phyloP scores from a whole-genome alignment of 2,113 vertebrate genomes.

The Ochotona princeps region DNA sequence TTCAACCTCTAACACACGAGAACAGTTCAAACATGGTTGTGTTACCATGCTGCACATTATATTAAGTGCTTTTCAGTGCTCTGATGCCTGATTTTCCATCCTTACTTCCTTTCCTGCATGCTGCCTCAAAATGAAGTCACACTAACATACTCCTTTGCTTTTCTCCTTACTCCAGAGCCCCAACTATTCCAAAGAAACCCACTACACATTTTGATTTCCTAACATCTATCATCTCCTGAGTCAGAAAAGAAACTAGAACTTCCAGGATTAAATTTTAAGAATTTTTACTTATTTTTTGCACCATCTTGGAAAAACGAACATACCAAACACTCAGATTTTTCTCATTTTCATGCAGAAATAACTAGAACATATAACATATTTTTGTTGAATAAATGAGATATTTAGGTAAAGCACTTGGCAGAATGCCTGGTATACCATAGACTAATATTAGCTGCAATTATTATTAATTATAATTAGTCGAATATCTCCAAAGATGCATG shows the following conservation, averaged over 20 bases:
- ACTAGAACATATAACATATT: constrained; percentile 29
- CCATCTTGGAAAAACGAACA: constrained; percentile 61
- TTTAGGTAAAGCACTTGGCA: constrained; percentile 72
- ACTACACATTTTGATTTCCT: constrained; percentile 40
- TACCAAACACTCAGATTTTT: constrained; percentile 5
- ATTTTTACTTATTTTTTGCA: constrained; percentile 6
- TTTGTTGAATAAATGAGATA: constrained; percentile 63
- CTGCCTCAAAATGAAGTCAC: background rate
- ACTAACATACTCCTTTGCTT: background rate
- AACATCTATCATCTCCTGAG: background rate
- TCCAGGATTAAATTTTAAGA: constrained; percentile 26
- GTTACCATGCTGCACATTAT: background rate
- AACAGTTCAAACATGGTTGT: background rate
- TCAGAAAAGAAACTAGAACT: background rate
- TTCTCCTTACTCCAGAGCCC: background rate
- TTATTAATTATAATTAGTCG: constrained; percentile 76
- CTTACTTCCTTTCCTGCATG: background rate
- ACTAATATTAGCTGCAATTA: constrained; percentile 67
- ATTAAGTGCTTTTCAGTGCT: background rate
- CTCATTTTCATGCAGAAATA: constrained; percentile 11
- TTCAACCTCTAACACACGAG: too few relatives aligned
- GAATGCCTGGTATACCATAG: constrained; percentile 40
- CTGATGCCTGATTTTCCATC: background rate
- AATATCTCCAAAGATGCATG: constrained; percentile 53
- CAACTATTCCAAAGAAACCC: constrained; percentile 11